Percentiles rank a stretch among this genome's conserved stretches.
Conservation (phyloP, 2,797 vertebrate genomes). For the Erithacus rubecula region DNA sequence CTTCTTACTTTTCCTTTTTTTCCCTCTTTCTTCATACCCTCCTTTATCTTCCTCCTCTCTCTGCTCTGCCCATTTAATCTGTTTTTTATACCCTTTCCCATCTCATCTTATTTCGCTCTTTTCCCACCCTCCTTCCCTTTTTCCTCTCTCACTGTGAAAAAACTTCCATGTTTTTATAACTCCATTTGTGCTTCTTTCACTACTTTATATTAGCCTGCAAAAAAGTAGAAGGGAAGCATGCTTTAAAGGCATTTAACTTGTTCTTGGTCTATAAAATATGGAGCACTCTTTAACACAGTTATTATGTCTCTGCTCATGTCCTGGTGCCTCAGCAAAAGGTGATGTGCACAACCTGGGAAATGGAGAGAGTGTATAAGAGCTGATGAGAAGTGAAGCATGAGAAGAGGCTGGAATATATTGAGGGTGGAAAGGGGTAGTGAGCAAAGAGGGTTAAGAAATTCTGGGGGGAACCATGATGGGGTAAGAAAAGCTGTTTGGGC, state of each 20-base stretch:
- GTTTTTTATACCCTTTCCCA: not conserved
- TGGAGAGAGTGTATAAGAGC: not conserved
- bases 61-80: not conserved
- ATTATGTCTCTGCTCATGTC: not conserved
- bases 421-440: not conserved
- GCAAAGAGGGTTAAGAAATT: not conserved
- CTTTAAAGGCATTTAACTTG: not conserved
- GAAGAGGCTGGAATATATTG: not conserved
- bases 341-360: not conserved
- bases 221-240: not conserved
- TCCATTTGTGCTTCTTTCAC: not conserved
- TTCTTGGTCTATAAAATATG: not conserved
- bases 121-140: not conserved
- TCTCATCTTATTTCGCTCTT: not conserved
- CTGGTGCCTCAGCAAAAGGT: not conserved
- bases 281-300: not conserved
- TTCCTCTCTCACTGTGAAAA: not conserved
- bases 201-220: not conserved
- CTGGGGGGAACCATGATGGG: not conserved
- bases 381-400: not conserved
- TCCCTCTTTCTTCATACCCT: not conserved
- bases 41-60: not conserved
- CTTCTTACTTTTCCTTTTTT: not conserved
- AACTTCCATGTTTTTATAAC: not conserved
- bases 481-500: not conserved